Evolutionary conservation across 2,888 invertebrate species (phyloP).

Genomic region (Diplazon laetatorius): DNA sequence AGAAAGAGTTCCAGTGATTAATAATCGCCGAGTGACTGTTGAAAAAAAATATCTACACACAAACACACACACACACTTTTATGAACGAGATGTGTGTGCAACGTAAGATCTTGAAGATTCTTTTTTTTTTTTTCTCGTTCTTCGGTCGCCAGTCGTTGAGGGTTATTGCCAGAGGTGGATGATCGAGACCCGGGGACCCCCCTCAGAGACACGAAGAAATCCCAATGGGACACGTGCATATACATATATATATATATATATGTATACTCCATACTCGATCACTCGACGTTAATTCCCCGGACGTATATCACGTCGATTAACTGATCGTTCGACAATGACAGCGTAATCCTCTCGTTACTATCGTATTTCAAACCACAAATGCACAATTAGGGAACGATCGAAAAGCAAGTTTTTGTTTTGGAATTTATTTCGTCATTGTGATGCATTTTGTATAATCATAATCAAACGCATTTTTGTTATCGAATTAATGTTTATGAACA

Average conservation of each 20-base stretch:
- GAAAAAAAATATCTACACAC: slow-evolving; percentile 50
- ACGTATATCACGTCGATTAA: slow-evolving; percentile 20
- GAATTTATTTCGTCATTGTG: slow-evolving; percentile 26
- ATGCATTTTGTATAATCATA: neutral
- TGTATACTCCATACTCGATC: neutral
- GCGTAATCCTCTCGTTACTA: slow-evolving; percentile 36
- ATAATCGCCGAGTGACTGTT: slow-evolving; percentile 68
- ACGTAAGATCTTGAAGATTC: neutral
- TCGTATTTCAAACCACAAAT: slow-evolving; percentile 9
- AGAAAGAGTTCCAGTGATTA: slow-evolving; percentile 59
- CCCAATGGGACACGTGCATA: neutral
- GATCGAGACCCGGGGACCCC: slow-evolving; percentile 21
- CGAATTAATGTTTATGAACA: slow-evolving; percentile 21
- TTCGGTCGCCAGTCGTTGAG: slow-evolving; percentile 17
- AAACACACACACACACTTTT: slow-evolving; percentile 44
- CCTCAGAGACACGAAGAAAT: slow-evolving; percentile 51
- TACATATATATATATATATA: neutral
- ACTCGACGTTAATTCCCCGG: slow-evolving; percentile 19
- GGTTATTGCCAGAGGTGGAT: slow-evolving; percentile 44
- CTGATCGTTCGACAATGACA: slow-evolving; percentile 55
- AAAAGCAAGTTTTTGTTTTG: neutral
- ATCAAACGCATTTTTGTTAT: no score
- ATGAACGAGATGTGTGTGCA: no score
- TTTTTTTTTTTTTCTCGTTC: slow-evolving; percentile 29
- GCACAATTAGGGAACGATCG: no score